A percentile compares a stretch with the other conserved stretches of the same genome.
Evolutionary conservation across 2,888 invertebrate genomes (phyloP).

Genomic region (Camponotus fellah): DNA sequence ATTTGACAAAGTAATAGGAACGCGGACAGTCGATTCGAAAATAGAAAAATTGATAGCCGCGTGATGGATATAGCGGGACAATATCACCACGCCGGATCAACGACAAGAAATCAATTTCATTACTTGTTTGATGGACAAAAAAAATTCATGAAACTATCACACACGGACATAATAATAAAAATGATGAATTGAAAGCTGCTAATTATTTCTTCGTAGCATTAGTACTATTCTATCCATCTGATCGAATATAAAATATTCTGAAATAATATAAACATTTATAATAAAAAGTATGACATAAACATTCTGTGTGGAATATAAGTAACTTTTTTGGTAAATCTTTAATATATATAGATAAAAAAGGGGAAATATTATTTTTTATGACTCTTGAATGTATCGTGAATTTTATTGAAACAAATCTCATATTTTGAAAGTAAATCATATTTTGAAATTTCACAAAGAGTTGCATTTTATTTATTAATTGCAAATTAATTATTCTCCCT

Average conservation of each 20-base stretch:
- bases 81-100: constrained; percentile 11
- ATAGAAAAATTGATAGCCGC: constrained; percentile 40
- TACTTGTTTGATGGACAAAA: constrained; percentile 14
- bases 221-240: not conserved
- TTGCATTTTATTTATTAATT: not conserved
- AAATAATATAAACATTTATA: not conserved
- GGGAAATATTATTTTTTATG: not conserved
- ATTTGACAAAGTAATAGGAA: constrained; percentile 33
- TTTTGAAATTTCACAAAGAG: not conserved
- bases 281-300: no score
- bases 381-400: not conserved
- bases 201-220: constrained; percentile 19
- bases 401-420: not conserved
- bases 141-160: not conserved
- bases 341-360: not conserved
- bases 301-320: no score
- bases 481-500: not conserved
- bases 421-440: not conserved
- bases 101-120: constrained; percentile 43
- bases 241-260: not conserved
- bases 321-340: not conserved
- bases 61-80: not conserved
- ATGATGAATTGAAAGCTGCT: constrained; percentile 19
- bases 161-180: constrained; percentile 12
- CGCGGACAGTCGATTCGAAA: constrained; percentile 30